Evolutionary conservation across 1,140 invertebrate species (phyloP), one percentile per base, ranked within the genome.

Genomic region (Gryon sp.): DNA sequence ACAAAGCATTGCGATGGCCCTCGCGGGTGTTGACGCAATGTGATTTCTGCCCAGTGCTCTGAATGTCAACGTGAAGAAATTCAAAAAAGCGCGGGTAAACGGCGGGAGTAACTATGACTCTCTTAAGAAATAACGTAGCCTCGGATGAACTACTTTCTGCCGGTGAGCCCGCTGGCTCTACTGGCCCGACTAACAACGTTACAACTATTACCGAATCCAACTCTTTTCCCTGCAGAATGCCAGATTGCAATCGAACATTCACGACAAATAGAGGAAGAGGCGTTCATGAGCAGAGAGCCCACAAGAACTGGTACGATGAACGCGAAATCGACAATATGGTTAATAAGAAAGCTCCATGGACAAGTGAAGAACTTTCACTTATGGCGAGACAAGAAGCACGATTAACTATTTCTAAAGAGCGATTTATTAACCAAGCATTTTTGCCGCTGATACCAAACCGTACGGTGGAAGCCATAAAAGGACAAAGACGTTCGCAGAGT

Each of bases 1-100:
- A 94, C 93, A 94, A 93, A 94, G 93, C 93, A 94, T 94, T 93
- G 92, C 90, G 92, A 94, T 93, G 92, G 92, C 91, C 91, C 89
- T 85, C 84, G 85, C 87, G 88, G 90, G 89, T 91, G 91, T 90
- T 93, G 91, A 93, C 92, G 91, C 91, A 92, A 92, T 93, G 92
- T 93, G 91, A 92, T 93, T 93, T 93, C 92, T 94, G 92, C 92
- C 92, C 92, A 93, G 92, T 93, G 92, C 92, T 93, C 90, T 93
- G 92, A 93, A 93, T 93, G 92, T 93, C 91, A 92, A 92, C 85
- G 89, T 91, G 90, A 91, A 90, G 91, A 91, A 91, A 92, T 91
- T 91, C 89, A 90, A 91, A 84, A 85, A 93, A 92, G 92, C 92
- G 91, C 92, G 90, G 91, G 92, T 93, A 93, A 93, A 93, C 92